Conservation (phyloP, 2,113 vertebrate species). For the Peromyscus polionotus region DNA sequence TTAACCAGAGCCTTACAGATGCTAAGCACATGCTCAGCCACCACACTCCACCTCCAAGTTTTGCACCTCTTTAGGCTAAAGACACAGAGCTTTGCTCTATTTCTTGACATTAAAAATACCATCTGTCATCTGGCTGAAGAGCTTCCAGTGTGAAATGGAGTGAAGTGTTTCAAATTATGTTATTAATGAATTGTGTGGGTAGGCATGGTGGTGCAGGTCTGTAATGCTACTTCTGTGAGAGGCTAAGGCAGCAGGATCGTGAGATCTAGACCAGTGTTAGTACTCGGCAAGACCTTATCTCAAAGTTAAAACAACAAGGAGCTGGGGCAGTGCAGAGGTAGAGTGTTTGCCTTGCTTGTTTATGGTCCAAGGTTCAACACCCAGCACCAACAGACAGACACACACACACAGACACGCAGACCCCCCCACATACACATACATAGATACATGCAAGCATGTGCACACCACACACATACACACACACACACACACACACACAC, state of each 20-base stretch:
- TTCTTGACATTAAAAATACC: conserved; percentile 5
- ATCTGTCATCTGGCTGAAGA: not conserved
- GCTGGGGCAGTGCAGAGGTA: not conserved
- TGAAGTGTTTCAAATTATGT: not conserved
- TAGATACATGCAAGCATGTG: not conserved
- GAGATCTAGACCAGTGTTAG: not conserved
- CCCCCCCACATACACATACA: not conserved
- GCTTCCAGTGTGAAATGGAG: not conserved
- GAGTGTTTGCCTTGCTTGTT: not conserved
- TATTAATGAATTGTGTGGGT: not conserved
- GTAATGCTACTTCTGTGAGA: not conserved
- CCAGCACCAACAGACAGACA: not conserved
- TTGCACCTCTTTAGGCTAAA: not conserved
- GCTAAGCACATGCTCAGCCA: not conserved
- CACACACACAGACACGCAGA: no score
- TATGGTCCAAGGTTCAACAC: not conserved
- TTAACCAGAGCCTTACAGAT: not conserved
- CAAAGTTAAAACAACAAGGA: not conserved
- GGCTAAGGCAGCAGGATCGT: no score
- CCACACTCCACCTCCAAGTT: not conserved
- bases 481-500: not conserved
- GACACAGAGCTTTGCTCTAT: not conserved
- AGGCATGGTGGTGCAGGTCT: not conserved
- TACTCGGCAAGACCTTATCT: not conserved
- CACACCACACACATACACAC: not conserved